Conservation (phyloP, 2,888 invertebrate genomes). For the Smittia sp. region DNA sequence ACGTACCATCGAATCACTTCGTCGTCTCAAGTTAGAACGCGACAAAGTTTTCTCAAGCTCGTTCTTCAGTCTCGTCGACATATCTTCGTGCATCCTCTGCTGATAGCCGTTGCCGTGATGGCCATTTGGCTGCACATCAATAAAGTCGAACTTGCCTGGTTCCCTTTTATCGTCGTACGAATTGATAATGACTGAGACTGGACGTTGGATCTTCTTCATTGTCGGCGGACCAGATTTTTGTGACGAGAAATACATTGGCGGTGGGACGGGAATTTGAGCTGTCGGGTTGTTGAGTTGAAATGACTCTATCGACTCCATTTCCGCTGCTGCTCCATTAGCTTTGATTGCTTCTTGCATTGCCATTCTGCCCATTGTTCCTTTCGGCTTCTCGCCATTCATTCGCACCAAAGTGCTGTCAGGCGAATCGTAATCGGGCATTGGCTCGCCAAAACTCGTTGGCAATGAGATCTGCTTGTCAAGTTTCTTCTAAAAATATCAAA, state of each 20-base stretch:
- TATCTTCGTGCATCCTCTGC: constrained; percentile 52
- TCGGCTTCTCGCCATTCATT: constrained; percentile 40
- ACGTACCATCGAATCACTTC: constrained; percentile 65
- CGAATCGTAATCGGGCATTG: constrained; percentile 27
- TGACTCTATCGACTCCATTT: constrained; percentile 74
- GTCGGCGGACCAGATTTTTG: constrained; percentile 59
- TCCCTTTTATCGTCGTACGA: constrained; percentile 64
- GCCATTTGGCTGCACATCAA: constrained; percentile 51
- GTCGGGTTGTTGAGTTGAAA: constrained; percentile 67
- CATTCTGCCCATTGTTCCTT: constrained; percentile 43
- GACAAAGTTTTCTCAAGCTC: constrained; percentile 73
- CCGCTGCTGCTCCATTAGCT: constrained; percentile 59
- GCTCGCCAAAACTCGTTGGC: background rate
- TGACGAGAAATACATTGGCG: constrained; percentile 66
- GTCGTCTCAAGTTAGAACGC: constrained; percentile 71
- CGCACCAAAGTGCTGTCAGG: constrained; percentile 42
- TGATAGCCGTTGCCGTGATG: constrained; percentile 48
- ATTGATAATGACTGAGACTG: constrained; percentile 69
- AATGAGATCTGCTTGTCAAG: constrained; percentile 13
- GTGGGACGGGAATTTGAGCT: constrained; percentile 63
- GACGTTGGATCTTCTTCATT: constrained; percentile 58
- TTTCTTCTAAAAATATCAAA: constrained; percentile 19
- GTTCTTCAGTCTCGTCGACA: constrained; percentile 66
- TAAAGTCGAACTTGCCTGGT: constrained; percentile 71
- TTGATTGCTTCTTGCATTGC: constrained; percentile 46